phyloP scores from a whole-genome alignment of 2,888 invertebrate species.

The Hyposoter dolosus region DNA sequence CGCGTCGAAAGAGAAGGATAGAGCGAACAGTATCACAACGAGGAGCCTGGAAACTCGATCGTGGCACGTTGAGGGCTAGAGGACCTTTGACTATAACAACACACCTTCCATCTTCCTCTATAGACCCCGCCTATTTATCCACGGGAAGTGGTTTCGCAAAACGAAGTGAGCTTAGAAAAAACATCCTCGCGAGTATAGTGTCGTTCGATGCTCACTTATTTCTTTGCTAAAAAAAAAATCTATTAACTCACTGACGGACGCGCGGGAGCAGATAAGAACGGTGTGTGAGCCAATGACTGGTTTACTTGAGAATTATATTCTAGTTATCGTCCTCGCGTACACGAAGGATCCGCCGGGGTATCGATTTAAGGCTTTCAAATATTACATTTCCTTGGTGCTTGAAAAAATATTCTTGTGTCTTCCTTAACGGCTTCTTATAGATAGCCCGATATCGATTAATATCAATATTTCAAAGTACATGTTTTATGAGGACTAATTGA shows the following conservation, averaged over 20 bases:
- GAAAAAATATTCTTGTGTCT: not conserved
- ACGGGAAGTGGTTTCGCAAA: conserved; percentile 34
- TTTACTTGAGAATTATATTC: not conserved
- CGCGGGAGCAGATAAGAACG: not conserved
- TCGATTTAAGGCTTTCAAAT: conserved; percentile 41
- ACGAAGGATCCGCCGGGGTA: conserved; percentile 16
- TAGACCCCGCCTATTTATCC: conserved; percentile 5
- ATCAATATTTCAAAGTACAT: not conserved
- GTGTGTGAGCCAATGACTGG: conserved; percentile 24
- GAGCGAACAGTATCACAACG: conserved; percentile 12
- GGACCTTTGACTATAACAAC: conserved; percentile 8
- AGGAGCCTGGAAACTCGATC: conserved; percentile 54
- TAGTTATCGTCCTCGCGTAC: conserved; percentile 19
- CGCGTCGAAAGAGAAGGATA: conserved; percentile 22
- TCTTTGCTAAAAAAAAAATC: not conserved
- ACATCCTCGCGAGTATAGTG: not conserved
- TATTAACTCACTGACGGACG: not conserved
- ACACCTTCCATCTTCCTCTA: conserved; percentile 4
- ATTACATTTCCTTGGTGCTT: conserved; percentile 16
- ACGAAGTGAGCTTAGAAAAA: conserved; percentile 1
- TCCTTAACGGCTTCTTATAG: not conserved
- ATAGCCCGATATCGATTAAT: not conserved
- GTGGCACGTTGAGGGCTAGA: conserved; percentile 31
- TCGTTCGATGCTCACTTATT: not conserved
- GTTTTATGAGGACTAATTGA: not conserved